phyloP scores from a whole-genome alignment of 2,113 vertebrate species.

The Callionymus lyra region DNA sequence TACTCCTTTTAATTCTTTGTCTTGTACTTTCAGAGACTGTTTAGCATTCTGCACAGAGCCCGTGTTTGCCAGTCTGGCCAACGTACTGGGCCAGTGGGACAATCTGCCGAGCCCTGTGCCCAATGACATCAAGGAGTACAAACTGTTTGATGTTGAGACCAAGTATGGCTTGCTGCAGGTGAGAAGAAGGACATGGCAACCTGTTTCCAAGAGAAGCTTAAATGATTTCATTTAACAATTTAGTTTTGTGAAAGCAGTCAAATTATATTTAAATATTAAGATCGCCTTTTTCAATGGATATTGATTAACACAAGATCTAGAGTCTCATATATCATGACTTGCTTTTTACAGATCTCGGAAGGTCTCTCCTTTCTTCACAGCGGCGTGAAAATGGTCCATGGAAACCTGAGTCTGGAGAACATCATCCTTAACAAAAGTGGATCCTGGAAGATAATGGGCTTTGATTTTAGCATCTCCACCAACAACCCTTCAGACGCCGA shows the following conservation, averaged over 20 bases:
- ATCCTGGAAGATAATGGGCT: conserved; percentile 98
- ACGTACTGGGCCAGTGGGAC: conserved; percentile 91
- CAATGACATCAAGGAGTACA: conserved; percentile 90
- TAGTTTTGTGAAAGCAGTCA: too few relatives aligned
- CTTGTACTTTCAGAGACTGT: conserved; percentile 82
- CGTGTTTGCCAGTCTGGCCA: conserved; percentile 92
- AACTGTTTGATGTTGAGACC: conserved; percentile 92
- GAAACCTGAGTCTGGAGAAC: conserved; percentile 89
- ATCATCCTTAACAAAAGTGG: conserved; percentile 97
- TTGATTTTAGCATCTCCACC: conserved; percentile 93
- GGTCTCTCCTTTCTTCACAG: conserved; percentile 94
- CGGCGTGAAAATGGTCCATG: conserved; percentile 97
- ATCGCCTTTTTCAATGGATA: too few relatives aligned
- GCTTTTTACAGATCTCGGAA: conserved; percentile 80
- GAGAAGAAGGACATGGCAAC: conserved; percentile 17
- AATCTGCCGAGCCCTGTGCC: conserved; percentile 86
- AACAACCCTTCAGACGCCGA: conserved; percentile 86
- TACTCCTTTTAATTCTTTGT: background rate
- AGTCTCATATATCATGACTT: too few relatives aligned
- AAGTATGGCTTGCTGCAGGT: conserved; percentile 98
- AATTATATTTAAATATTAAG: too few relatives aligned
- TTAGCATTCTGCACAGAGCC: conserved; percentile 98
- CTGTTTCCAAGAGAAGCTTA: background rate
- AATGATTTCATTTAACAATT: too few relatives aligned
- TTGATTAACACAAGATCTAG: too few relatives aligned